These are phyloP conservation scores for Pseudobourletiella spinata DNA, from an alignment of 1,140 invertebrate genomes.

Conservation along the genomic window DNA sequence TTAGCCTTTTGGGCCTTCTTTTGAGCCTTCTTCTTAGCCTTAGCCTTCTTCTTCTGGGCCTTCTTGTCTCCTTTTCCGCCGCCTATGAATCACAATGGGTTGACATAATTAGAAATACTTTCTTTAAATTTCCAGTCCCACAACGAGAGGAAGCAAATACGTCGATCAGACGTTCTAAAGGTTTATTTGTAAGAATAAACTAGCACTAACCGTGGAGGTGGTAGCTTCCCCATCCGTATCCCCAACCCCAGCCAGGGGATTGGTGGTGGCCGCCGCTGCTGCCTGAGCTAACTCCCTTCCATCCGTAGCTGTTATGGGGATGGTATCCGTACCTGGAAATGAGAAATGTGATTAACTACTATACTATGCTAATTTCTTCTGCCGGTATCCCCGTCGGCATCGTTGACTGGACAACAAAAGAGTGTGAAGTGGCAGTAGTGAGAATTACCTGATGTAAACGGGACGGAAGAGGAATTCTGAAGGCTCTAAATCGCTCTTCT, in stretches of 20 bases:
- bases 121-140: neutral
- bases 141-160: neutral
- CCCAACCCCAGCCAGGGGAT: slow-evolving; percentile 19
- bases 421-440: too few species aligned
- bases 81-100: neutral
- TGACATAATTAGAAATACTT: neutral
- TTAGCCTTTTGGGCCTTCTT: slow-evolving; percentile 22
- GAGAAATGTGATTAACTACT: neutral
- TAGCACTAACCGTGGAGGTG: slow-evolving; percentile 21
- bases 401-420: too few species aligned
- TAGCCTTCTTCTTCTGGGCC: slow-evolving; percentile 24
- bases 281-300: slow-evolving; percentile 30
- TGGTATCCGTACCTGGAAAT: slow-evolving; percentile 32
- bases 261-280: slow-evolving; percentile 1
- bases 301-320: slow-evolving; percentile 34
- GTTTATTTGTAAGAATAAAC: too few species aligned
- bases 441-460: slow-evolving; percentile 36
- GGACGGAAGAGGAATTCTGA: slow-evolving; percentile 36
- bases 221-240: slow-evolving; percentile 36
- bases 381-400: too few species aligned
- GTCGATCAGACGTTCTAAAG: neutral
- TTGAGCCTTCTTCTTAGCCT: slow-evolving; percentile 32
- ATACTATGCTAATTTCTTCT: too few species aligned
- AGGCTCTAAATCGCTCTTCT: slow-evolving; percentile 34
- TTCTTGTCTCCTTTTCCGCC: slow-evolving; percentile 20